Evolutionary conservation across 2,797 vertebrate species (phyloP).

Genomic region (Xiphorhynchus erythropygius): DNA sequence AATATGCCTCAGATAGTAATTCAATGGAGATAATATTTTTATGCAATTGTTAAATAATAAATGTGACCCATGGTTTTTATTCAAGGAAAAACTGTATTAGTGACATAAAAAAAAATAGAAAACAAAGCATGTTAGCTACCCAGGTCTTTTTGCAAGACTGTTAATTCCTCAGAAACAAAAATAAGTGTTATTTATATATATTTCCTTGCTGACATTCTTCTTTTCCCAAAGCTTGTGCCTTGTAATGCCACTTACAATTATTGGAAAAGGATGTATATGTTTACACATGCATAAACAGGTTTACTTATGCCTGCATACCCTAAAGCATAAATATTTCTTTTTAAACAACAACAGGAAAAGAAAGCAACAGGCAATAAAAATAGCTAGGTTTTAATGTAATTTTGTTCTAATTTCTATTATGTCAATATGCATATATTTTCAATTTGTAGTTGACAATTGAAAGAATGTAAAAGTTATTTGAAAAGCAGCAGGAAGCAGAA

Average conservation of each 20-base stretch:
- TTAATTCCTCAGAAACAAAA: background rate
- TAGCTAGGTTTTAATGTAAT: background rate
- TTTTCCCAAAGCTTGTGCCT: background rate
- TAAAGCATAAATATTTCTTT: background rate
- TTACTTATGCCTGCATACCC: background rate
- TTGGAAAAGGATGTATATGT: background rate
- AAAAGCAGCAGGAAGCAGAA: slow-evolving; percentile 32
- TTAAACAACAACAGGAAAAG: background rate
- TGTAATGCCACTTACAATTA: background rate
- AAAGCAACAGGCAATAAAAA: background rate
- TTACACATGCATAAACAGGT: background rate
- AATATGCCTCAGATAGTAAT: background rate
- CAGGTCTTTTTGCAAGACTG: background rate
- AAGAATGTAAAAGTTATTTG: slow-evolving; percentile 9
- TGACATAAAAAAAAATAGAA: background rate
- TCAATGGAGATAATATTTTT: background rate
- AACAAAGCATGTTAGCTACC: background rate
- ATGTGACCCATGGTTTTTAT: background rate
- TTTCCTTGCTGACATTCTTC: background rate
- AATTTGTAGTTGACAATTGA: slow-evolving; percentile 1
- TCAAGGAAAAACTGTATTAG: background rate
- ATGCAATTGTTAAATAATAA: background rate
- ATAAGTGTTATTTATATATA: background rate
- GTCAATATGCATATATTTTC: slow-evolving; percentile 21
- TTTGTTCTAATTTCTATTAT: background rate